Base-by-base conservation (phyloP, 2,113 vertebrate genomes). In the Tautogolabrus adspersus region DNA sequence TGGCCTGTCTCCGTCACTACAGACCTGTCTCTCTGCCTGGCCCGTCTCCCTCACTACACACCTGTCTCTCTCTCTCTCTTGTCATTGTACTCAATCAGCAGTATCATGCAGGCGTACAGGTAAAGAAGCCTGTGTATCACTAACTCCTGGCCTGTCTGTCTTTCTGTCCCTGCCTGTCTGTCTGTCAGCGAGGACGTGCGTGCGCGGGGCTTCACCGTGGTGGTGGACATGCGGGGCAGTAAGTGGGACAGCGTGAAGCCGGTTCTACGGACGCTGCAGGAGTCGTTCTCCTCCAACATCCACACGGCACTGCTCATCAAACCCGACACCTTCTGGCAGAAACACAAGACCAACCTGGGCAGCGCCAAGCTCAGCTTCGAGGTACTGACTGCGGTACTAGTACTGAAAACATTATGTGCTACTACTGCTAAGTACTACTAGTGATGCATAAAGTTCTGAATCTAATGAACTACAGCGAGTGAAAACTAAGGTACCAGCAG, bases 161-260 rank as follows among this genome's bases (percentile, higher is more conserved):
- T 26, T 3, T 26, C 26, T 26, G 26, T 26, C 26, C 26, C 26
- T 26, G 10, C 0, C 66, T 54, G 55, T 47, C n/a, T 55, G 21
- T 67, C 34, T 19, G 0, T n/a, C 93, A 99, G 98, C 0, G 98
- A 99, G 94, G 98, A 99, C 81, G 97, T 99, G 81, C 95, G 96
- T 57, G 97, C 96, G 47, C 95, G 97, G 46, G 98, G 98, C 88
- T 99, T 99, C 94, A 99, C 98, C 0, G 98, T 99, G 92, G 98
- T 99, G 84, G 97, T 99, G 18, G 98, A 99, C 94, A 99, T 99
- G 97, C 94, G 98, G 0, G 98, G 98, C 81, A 98, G 97, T 81
- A 99, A 99, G 89, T 99, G 98, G 98, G 98, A 99, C 93, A 95
- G 97, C 76, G 98, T 99, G 90, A 99, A 99, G 81, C 97, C 97